phyloP scores from a whole-genome alignment of 2,797 vertebrate genomes.

The Salmo trutta region DNA sequence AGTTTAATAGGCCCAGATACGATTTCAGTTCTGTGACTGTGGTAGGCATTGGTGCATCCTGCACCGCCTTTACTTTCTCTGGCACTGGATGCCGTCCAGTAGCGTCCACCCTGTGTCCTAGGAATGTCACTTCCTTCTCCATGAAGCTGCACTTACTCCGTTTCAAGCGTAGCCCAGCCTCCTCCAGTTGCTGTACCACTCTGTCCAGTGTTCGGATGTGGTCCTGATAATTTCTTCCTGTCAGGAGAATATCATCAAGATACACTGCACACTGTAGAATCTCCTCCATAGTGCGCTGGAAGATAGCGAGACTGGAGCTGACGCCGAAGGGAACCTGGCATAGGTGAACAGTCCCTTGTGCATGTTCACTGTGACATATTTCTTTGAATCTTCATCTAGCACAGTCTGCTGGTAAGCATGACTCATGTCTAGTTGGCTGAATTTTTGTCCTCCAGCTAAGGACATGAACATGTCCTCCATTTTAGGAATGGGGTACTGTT shows the following conservation, averaged over 20 bases:
- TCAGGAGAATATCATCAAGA: background rate
- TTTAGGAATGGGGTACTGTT: too few species aligned
- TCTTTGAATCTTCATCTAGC: constrained; percentile 19
- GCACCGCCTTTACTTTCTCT: too few species aligned
- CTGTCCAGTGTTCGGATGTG: too few species aligned
- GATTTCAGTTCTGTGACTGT: too few species aligned
- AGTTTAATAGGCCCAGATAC: too few species aligned
- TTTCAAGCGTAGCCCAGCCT: background rate
- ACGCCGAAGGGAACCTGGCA: constrained; percentile 23
- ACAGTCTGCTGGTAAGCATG: constrained; percentile 25
- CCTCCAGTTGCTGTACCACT: background rate
- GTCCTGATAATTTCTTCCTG: too few species aligned
- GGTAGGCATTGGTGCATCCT: too few species aligned
- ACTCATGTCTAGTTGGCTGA: background rate
- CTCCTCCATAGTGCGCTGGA: constrained; percentile 24
- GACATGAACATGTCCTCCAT: too few species aligned
- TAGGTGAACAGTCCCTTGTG: constrained; percentile 23
- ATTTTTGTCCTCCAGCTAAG: constrained; percentile 1
- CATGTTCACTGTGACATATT: constrained; percentile 21
- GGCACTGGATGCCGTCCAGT: too few species aligned
- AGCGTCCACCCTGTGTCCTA: too few species aligned
- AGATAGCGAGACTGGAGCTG: constrained; percentile 12
- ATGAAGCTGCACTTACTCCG: too few species aligned
- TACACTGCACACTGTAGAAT: constrained; percentile 1
- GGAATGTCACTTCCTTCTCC: too few species aligned